A percentile compares a stretch with the other conserved stretches of the same genome.
phyloP scores from a whole-genome alignment of 2,888 invertebrate species.

The Amphimallon solstitiale region DNA sequence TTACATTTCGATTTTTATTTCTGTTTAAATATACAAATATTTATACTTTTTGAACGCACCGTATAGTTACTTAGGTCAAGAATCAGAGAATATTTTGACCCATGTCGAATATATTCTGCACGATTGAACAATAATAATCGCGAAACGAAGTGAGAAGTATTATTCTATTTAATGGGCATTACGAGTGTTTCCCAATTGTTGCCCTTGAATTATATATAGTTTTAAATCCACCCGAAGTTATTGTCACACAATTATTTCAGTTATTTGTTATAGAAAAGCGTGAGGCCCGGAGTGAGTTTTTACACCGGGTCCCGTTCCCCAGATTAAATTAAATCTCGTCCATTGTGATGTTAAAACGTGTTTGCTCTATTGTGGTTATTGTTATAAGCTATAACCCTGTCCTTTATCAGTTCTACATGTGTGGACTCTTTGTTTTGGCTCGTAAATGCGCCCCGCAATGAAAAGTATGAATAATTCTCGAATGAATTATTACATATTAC shows the following conservation, averaged over 20 bases:
- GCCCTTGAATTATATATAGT: constrained; percentile 24
- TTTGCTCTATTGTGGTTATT: constrained; percentile 60
- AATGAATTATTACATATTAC: constrained; percentile 51
- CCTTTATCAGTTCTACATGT: constrained; percentile 59
- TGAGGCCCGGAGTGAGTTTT: constrained; percentile 52
- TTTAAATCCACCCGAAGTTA: constrained; percentile 43
- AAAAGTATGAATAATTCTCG: constrained; percentile 52
- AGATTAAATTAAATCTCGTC: constrained; percentile 62
- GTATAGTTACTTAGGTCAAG: too few relatives aligned
- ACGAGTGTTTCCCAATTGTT: constrained; percentile 20
- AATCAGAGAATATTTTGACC: background rate
- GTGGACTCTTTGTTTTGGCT: constrained; percentile 55
- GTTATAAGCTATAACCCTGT: constrained; percentile 57
- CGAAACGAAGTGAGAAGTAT: constrained; percentile 17
- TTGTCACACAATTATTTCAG: constrained; percentile 57
- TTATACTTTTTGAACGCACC: too few relatives aligned
- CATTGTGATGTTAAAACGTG: constrained; percentile 62
- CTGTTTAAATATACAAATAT: too few relatives aligned
- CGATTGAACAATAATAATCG: constrained; percentile 11
- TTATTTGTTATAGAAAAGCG: constrained; percentile 50
- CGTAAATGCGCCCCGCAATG: constrained; percentile 49
- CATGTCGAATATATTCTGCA: background rate
- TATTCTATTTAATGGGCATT: constrained; percentile 28
- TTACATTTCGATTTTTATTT: too few relatives aligned
- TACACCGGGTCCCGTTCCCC: constrained; percentile 49